These are phyloP conservation scores for Pelecanoides urinatrix DNA, from an alignment of 2,113 vertebrate species.

Conservation along the genomic window DNA sequence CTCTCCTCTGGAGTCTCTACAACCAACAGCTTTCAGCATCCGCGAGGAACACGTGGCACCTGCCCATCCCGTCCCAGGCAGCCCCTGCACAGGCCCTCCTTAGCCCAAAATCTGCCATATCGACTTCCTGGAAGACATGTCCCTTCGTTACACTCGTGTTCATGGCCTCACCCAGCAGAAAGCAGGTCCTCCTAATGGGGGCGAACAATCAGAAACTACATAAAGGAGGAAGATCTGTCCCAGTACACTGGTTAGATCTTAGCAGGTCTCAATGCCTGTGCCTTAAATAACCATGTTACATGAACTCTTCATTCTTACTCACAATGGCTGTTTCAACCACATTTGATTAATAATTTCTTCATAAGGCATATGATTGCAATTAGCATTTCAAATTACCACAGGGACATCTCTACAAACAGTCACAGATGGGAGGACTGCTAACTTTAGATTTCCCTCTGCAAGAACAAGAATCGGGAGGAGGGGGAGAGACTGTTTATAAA, in stretches of 20 bases:
- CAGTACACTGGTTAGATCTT: neutral
- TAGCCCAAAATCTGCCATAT: neutral
- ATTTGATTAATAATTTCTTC: slow-evolving; percentile 61
- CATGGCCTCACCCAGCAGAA: neutral
- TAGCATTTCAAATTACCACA: slow-evolving; percentile 65
- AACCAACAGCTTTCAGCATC: neutral
- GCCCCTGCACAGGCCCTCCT: neutral
- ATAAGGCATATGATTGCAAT: slow-evolving; percentile 55
- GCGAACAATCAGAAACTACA: neutral
- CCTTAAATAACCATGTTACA: neutral
- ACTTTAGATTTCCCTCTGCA: slow-evolving; percentile 55
- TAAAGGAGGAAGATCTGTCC: neutral
- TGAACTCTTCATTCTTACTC: neutral
- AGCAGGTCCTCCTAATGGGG: neutral
- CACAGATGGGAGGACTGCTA: slow-evolving; percentile 63
- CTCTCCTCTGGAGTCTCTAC: neutral
- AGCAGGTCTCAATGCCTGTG: neutral
- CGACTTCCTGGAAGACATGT: fast-evolving
- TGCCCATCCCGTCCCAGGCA: fast-evolving
- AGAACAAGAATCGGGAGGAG: slow-evolving; percentile 3
- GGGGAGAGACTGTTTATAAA: neutral
- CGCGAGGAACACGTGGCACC: fast-evolving
- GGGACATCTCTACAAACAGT: slow-evolving; percentile 44
- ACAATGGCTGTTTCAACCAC: neutral
- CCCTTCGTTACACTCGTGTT: fast-evolving